Conservation (phyloP, 2,113 vertebrate genomes). For the Psittacula cyanocephala region DNA sequence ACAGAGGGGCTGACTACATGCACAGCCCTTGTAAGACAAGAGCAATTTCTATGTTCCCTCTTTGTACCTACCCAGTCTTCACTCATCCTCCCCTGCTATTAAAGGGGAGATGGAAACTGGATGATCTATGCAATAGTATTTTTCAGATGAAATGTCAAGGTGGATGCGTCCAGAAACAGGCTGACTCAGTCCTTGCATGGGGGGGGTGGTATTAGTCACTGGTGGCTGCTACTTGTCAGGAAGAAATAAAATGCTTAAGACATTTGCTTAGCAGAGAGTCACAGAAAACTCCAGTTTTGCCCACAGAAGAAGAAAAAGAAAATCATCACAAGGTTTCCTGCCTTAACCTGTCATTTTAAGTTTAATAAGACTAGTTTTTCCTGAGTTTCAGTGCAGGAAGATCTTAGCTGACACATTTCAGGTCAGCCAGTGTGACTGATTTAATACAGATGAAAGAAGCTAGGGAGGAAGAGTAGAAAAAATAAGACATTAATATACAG, state of each 20-base stretch:
- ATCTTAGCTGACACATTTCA: background rate
- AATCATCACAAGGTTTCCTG: background rate
- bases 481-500: background rate
- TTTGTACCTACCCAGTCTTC: background rate
- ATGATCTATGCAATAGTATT: background rate
- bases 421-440: background rate
- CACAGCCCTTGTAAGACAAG: background rate
- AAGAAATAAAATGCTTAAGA: background rate
- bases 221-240: background rate
- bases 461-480: background rate
- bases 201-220: background rate
- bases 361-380: background rate
- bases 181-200: background rate
- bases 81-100: background rate
- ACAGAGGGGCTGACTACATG: background rate
- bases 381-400: background rate
- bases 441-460: constrained; percentile 12
- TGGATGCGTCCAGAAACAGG: background rate
- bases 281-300: background rate
- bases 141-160: background rate
- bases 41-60: background rate
- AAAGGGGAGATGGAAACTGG: background rate
- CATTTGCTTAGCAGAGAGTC: background rate
- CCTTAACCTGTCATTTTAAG: background rate
- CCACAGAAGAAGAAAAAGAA: background rate